phyloP scores from a whole-genome alignment of 1,140 invertebrate species.

The Philotrypesis tridentata region DNA sequence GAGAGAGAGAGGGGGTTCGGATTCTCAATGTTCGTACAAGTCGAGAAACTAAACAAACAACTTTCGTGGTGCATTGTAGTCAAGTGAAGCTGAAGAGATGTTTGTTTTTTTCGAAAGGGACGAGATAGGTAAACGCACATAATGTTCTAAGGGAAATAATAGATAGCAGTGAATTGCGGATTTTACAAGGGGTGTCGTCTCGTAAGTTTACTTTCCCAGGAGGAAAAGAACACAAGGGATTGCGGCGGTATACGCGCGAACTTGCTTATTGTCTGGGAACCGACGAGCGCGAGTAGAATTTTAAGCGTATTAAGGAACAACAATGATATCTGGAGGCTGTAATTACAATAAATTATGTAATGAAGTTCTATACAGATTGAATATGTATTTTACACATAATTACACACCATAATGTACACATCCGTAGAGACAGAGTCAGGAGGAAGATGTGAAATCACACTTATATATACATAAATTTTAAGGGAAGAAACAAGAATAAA shows the following conservation, averaged over 20 bases:
- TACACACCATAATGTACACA: slow-evolving; percentile 10
- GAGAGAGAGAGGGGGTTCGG: background rate
- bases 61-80: background rate
- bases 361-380: background rate
- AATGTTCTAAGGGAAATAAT: background rate
- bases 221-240: too few relatives aligned
- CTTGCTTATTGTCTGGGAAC: background rate
- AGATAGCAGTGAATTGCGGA: background rate
- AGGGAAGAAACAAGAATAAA: slow-evolving; percentile 42
- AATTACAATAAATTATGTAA: slow-evolving; percentile 4
- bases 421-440: background rate
- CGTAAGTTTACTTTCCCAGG: background rate
- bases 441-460: slow-evolving; percentile 50
- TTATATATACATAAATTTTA: slow-evolving; percentile 54
- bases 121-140: slow-evolving; percentile 5
- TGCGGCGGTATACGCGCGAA: too few relatives aligned
- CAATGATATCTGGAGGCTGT: background rate
- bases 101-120: background rate
- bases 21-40: background rate
- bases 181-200: background rate
- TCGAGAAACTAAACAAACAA: background rate
- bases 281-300: background rate
- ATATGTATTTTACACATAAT: background rate
- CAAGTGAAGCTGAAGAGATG: background rate
- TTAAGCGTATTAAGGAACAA: background rate